A percentile compares a stretch with the other conserved stretches of the same genome.
phyloP scores from a whole-genome alignment of 2,113 vertebrate genomes.

The Herpetotheres cachinnans region DNA sequence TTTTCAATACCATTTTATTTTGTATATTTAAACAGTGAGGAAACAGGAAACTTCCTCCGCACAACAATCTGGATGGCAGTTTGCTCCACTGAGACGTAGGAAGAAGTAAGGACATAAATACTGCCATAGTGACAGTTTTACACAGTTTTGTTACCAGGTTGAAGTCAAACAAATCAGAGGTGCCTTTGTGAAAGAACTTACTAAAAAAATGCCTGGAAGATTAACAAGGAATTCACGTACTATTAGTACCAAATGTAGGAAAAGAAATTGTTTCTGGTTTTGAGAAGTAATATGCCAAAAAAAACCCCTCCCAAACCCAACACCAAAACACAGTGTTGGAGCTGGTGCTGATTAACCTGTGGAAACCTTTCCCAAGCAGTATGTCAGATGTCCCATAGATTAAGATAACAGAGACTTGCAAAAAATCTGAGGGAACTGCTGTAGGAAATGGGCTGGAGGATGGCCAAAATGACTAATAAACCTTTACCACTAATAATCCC shows the following conservation, averaged over 20 bases:
- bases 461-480: conserved; percentile 6
- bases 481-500: neutral
- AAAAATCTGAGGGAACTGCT: neutral
- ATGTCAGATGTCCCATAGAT: conserved; percentile 1
- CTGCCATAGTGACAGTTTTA: neutral
- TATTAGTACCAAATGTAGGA: neutral
- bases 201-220: neutral
- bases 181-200: neutral
- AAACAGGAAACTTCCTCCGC: neutral
- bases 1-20: neutral
- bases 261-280: neutral
- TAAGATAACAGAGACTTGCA: neutral
- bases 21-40: neutral
- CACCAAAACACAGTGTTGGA: neutral
- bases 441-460: conserved; percentile 24
- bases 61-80: neutral
- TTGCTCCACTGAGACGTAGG: neutral
- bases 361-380: neutral
- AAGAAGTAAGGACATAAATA: neutral
- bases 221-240: neutral
- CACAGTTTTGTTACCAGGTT: neutral
- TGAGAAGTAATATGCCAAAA: neutral
- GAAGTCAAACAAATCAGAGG: neutral
- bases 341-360: neutral
- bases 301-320: neutral